Conservation (phyloP, 2,888 invertebrate species). For the Oligia latruncula region DNA sequence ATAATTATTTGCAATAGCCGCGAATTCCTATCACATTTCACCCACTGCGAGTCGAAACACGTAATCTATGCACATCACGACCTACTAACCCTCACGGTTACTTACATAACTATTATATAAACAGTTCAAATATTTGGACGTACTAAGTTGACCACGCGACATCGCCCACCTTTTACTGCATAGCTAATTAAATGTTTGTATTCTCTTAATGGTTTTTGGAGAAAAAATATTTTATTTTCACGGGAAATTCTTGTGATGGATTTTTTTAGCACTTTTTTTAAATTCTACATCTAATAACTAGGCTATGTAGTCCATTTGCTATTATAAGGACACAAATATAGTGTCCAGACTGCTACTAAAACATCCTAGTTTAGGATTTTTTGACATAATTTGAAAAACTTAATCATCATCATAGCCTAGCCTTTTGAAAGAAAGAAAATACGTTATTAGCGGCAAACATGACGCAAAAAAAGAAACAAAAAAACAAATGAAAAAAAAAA, state of each 20-base stretch:
- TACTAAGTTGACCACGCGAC: background rate
- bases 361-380: background rate
- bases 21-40: constrained; percentile 37
- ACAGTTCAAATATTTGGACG: constrained; percentile 57
- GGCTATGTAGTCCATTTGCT: background rate
- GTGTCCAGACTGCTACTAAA: background rate
- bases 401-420: too few relatives aligned
- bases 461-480: too few relatives aligned
- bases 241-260: background rate
- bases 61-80: constrained; percentile 45
- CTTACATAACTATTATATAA: constrained; percentile 60
- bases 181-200: constrained; percentile 21
- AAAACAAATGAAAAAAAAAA: too few relatives aligned
- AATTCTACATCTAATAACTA: background rate
- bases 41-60: constrained; percentile 43
- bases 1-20: constrained; percentile 25
- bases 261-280: background rate
- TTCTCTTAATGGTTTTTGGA: constrained; percentile 7
- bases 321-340: background rate
- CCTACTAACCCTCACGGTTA: constrained; percentile 56
- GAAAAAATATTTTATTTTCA: background rate
- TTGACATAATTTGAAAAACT: too few relatives aligned
- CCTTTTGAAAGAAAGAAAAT: too few relatives aligned
- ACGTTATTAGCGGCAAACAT: too few relatives aligned
- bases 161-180: constrained; percentile 10